Base-by-base conservation (phyloP, 2,113 vertebrate genomes). In the Periophthalmodon schlosseri region DNA sequence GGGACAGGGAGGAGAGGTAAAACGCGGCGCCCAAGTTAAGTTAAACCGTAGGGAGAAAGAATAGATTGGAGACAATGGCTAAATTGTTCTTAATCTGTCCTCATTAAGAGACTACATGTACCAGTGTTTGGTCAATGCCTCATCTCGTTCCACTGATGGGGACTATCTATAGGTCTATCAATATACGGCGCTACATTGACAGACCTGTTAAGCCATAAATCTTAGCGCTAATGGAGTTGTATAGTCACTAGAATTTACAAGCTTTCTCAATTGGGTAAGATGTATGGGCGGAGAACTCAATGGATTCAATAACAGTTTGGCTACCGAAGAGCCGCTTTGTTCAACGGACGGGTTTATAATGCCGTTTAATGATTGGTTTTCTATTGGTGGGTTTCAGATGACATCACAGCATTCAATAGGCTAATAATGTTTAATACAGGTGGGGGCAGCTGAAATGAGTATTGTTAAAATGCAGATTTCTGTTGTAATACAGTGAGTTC, bases 71-170 rank as follows among this genome's bases (percentile, higher is more conserved):
- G 63, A n/a, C 63, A 21, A 44, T 44, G 28, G 60, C 12, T 63
- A 63, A 60, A 63, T 34, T 15, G 24, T 33, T 63, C 28, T 34
- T 63, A 63, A 63, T 63, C 60, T 63, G 60, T 63, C 28, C 63
- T 65, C 63, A 65, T 65, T 39, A 39, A 18, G 34, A 65, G 63
- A n/a, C 2, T 20, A 39, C 60, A 10, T 63, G 60, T 63, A 63
- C 6, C 60, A 21, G 34, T 39, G 34, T 65, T 65, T 44, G 20
- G 34, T 65, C 63, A 39, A 65, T 65, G 33, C 33, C 63, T 65
- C 63, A 65, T 65, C 63, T 63, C 7, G 60, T 63, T 34, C 28
- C 60, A 34, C 14, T 63, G 28, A 63, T 34, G 60, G 28, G 24
- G 16, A 63, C 60, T 63, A 33, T 63, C 60, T 63, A 63, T 63